Percentiles rank a stretch among this genome's conserved stretches.
Evolutionary conservation across 2,888 invertebrate species (phyloP).

Genomic region (Drosophila engyochracea): DNA sequence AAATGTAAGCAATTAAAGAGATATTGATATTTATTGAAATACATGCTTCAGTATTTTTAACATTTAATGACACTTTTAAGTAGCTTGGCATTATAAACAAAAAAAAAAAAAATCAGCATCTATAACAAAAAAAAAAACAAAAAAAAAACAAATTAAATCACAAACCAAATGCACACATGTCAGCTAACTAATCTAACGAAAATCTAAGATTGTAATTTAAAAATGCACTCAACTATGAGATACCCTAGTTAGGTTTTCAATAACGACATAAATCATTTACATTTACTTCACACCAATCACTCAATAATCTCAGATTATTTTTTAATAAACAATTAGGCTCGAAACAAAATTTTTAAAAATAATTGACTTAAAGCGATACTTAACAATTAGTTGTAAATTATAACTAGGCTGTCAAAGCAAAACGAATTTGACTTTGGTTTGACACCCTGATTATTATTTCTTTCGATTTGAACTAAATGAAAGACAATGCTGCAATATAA

Average conservation of each 20-base stretch:
- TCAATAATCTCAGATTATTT: conserved; percentile 6
- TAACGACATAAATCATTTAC: conserved; percentile 7
- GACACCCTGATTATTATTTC: neutral
- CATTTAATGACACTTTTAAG: conserved; percentile 70
- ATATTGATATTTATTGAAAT: conserved; percentile 74
- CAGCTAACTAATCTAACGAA: conserved; percentile 23
- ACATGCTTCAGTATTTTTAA: conserved; percentile 81
- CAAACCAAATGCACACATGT: conserved; percentile 55
- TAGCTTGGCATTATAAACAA: conserved; percentile 46
- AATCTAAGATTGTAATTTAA: conserved; percentile 2
- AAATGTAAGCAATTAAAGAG: conserved; percentile 60
- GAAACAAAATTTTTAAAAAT: neutral
- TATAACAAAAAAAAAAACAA: conserved; percentile 1
- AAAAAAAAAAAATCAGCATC: conserved; percentile 25
- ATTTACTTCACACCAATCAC: neutral
- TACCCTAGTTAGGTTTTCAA: conserved; percentile 21
- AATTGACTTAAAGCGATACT: conserved; percentile 1
- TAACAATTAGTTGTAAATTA: conserved; percentile 1
- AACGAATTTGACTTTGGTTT: neutral
- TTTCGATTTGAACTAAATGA: neutral
- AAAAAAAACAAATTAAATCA: conserved; percentile 35
- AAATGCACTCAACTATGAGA: conserved; percentile 9
- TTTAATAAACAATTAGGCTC: conserved; percentile 3
- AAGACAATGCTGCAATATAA: conserved; percentile 2
- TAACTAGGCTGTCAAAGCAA: neutral